These are phyloP conservation scores for Polyommatus icarus DNA, from an alignment of 2,888 invertebrate genomes.

Conservation along the genomic window DNA sequence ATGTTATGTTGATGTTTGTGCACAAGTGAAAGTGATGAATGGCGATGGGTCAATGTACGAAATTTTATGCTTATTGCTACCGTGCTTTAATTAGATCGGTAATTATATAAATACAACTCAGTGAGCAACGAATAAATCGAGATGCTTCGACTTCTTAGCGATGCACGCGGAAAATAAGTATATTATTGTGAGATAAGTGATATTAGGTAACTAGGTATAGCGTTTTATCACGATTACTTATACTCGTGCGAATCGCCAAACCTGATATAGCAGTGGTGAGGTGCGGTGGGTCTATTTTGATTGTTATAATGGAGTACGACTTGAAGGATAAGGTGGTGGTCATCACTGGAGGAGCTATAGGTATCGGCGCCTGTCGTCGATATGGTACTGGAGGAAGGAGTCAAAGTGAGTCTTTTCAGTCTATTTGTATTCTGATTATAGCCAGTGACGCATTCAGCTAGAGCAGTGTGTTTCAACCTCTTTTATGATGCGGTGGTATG, in stretches of 20 bases:
- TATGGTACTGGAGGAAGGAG: constrained; percentile 50
- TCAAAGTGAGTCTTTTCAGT: constrained; percentile 46
- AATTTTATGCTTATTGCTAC: no score
- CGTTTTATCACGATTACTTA: background rate
- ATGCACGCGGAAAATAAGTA: background rate
- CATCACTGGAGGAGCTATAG: constrained; percentile 56
- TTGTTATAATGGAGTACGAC: constrained; percentile 44
- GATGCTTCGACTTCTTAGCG: no score
- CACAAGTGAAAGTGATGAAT: no score
- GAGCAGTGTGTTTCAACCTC: no score
- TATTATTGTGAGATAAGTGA: background rate
- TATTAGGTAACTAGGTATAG: background rate
- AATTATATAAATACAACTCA: no score
- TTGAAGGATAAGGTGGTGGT: constrained; percentile 54
- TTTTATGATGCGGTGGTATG: no score
- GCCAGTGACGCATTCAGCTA: no score
- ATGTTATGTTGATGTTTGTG: no score
- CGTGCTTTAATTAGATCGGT: no score
- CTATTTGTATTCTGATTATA: no score
- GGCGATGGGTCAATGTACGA: no score
- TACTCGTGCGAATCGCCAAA: background rate
- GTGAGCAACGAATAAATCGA: no score
- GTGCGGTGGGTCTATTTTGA: background rate
- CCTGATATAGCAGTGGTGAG: background rate
- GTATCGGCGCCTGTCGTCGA: constrained; percentile 53